Evolutionary conservation across 1,140 invertebrate species (phyloP).

Genomic region (Calliopsis andreniformis): DNA sequence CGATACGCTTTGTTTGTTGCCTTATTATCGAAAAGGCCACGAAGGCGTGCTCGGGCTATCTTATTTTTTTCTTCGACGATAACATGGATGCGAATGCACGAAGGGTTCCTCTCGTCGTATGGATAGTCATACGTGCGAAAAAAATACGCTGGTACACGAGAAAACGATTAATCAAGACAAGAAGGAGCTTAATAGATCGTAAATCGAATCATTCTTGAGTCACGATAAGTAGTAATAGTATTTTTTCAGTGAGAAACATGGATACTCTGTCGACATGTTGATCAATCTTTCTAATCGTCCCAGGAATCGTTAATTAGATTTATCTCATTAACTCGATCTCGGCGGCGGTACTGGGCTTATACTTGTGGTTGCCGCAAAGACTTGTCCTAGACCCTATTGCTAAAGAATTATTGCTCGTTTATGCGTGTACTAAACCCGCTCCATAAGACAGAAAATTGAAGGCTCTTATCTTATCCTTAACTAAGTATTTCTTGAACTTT

Average conservation of each 20-base stretch:
- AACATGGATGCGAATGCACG: constrained; percentile 24
- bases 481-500: too few species aligned
- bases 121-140: not conserved
- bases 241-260: not conserved
- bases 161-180: not conserved
- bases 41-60: constrained; percentile 32
- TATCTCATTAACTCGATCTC: constrained; percentile 38
- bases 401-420: not conserved
- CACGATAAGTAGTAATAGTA: not conserved
- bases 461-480: too few species aligned
- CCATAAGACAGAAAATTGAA: too few species aligned
- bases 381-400: constrained; percentile 12
- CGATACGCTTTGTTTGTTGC: constrained; percentile 57
- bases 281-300: constrained; percentile 1
- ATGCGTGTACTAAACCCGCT: not conserved
- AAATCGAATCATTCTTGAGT: constrained; percentile 20
- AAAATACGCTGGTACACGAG: not conserved
- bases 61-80: constrained; percentile 33
- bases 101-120: not conserved
- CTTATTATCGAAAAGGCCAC: constrained; percentile 46
- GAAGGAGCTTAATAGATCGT: constrained; percentile 17
- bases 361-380: too few species aligned
- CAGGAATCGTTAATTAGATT: constrained; percentile 39
- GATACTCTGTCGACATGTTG: not conserved
- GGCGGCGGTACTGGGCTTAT: not conserved